These are phyloP conservation scores for Argyresthia goedartella DNA, from an alignment of 2,888 invertebrate genomes.

Conservation along the genomic window DNA sequence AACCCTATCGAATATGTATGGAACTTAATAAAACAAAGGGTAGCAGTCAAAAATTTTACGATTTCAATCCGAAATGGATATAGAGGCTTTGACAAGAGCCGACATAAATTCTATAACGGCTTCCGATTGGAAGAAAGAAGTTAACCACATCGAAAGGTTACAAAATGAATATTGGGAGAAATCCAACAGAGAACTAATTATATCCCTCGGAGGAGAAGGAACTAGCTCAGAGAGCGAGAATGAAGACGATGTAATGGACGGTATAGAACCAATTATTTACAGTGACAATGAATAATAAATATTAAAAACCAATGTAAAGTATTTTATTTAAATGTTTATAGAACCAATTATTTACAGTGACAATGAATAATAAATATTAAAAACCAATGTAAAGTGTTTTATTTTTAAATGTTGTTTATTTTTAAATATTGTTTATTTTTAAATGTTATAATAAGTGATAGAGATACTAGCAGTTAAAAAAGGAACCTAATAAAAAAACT, in stretches of 20 bases:
- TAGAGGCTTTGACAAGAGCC: conserved; percentile 14
- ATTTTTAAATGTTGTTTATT: no score
- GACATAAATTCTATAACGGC: conserved; percentile 13
- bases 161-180: conserved; percentile 12
- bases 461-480: no score
- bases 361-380: no score
- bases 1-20: conserved; percentile 24
- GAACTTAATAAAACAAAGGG: conserved; percentile 9
- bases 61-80: no score
- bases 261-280: background rate
- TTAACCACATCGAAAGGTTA: conserved; percentile 13
- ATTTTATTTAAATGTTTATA: no score
- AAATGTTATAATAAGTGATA: no score
- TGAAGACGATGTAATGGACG: background rate
- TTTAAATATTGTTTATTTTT: no score
- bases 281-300: background rate
- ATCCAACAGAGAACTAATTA: conserved; percentile 9
- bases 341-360: no score
- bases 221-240: background rate
- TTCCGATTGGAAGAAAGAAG: conserved; percentile 15
- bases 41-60: conserved; percentile 20
- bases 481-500: no score
- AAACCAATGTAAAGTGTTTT: no score
- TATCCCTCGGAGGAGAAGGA: conserved; percentile 6
- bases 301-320: no score